Evolutionary conservation across 2,113 vertebrate species (phyloP).

Genomic region (Neogale vison): DNA sequence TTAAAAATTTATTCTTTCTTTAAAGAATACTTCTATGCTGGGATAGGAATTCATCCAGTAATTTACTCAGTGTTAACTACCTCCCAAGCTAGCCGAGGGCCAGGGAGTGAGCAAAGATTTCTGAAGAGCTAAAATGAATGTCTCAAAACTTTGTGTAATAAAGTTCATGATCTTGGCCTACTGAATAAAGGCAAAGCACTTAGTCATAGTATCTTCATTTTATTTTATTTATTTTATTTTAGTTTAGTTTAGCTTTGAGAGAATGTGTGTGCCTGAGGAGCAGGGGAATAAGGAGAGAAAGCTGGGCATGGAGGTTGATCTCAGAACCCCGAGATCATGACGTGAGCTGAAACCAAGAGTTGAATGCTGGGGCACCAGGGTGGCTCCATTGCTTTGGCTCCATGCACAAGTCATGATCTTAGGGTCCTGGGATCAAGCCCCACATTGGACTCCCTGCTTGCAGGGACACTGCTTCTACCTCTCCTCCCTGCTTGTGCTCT

Average conservation of each 20-base stretch:
- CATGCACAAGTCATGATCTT: too few relatives aligned
- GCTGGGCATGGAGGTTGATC: neutral
- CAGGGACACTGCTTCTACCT: too few relatives aligned
- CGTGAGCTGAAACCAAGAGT: neutral
- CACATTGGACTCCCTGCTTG: too few relatives aligned
- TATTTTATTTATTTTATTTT: neutral
- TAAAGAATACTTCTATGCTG: neutral
- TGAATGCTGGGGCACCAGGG: neutral
- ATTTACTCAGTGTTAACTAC: neutral
- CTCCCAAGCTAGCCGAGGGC: neutral
- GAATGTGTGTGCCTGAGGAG: neutral
- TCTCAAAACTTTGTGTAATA: neutral
- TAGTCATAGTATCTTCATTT: neutral
- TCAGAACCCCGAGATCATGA: neutral
- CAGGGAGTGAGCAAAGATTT: neutral
- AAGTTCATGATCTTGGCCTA: neutral
- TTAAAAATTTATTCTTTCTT: too few relatives aligned
- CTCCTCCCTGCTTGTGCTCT: too few relatives aligned
- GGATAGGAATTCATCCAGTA: neutral
- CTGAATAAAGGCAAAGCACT: neutral
- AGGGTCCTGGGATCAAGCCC: too few relatives aligned
- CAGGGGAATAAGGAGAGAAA: neutral
- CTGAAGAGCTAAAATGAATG: neutral
- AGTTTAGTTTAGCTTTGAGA: neutral
- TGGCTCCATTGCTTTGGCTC: too few relatives aligned